Conservation (phyloP, 2,888 invertebrate genomes). For the Nymphalis polychloros region DNA sequence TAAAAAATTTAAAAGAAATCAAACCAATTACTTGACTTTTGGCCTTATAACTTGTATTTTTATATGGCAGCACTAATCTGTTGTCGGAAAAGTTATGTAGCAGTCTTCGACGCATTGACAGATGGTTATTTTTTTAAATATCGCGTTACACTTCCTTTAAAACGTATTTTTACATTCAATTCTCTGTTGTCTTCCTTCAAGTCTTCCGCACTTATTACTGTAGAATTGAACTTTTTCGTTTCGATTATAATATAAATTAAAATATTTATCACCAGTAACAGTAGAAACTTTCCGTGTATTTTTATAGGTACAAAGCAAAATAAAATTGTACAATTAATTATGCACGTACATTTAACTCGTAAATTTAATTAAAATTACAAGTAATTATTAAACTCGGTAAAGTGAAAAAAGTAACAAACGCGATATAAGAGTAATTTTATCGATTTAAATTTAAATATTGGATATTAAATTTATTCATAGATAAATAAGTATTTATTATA, state of each 20-base stretch:
- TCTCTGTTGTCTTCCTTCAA: not conserved
- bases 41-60: constrained; percentile 5
- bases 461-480: too few species aligned
- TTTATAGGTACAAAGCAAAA: not conserved
- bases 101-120: constrained; percentile 6
- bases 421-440: too few species aligned
- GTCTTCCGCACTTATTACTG: constrained; percentile 4
- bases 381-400: not conserved
- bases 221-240: constrained; percentile 1
- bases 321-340: constrained; percentile 7
- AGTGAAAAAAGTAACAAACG: not conserved
- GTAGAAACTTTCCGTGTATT: not conserved
- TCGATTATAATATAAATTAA: constrained; percentile 1
- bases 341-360: not conserved
- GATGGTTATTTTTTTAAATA: constrained; percentile 11
- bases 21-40: not conserved
- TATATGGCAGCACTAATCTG: constrained; percentile 4
- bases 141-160: constrained; percentile 11
- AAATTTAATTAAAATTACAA: not conserved
- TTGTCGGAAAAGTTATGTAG: constrained; percentile 1
- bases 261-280: constrained; percentile 4
- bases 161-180: not conserved
- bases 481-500: too few species aligned
- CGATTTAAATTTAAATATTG: too few species aligned
- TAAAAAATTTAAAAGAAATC: not conserved